Conservation (phyloP, 2,888 invertebrate genomes). For the Apamea epomidion region DNA sequence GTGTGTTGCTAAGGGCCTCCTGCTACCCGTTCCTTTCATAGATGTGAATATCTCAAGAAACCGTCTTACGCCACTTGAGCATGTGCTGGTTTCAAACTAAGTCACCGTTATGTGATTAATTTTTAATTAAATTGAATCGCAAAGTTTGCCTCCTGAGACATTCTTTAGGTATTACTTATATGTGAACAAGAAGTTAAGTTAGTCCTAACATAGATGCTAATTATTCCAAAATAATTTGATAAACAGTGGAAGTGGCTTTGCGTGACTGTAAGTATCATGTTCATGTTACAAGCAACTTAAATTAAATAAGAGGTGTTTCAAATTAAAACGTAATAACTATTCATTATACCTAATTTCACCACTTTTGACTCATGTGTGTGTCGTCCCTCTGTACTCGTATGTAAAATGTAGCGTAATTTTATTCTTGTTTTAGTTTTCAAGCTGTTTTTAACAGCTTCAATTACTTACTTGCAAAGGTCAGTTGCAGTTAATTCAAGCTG, state of each 20-base stretch:
- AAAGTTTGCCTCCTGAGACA: constrained; percentile 3
- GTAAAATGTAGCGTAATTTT: neutral
- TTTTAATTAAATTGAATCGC: constrained; percentile 42
- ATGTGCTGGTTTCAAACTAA: constrained; percentile 30
- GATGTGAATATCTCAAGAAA: constrained; percentile 45
- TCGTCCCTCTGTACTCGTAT: neutral
- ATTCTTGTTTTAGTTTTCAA: constrained; percentile 11
- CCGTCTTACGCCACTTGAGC: constrained; percentile 23
- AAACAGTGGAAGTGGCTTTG: constrained; percentile 42
- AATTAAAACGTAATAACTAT: constrained; percentile 34
- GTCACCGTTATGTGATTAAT: constrained; percentile 1
- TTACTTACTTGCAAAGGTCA: constrained; percentile 34
- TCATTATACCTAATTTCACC: constrained; percentile 20
- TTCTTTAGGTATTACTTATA: constrained; percentile 14
- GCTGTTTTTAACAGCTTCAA: constrained; percentile 12
- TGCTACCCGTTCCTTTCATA: constrained; percentile 27
- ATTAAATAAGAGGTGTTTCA: constrained; percentile 44
- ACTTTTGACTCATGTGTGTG: constrained; percentile 13
- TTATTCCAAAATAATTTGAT: constrained; percentile 47
- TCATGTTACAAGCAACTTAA: constrained; percentile 55
- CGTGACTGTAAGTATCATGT: constrained; percentile 62
- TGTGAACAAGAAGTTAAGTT: constrained; percentile 4
- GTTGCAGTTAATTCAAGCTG: constrained; percentile 9
- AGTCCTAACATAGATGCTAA: neutral
- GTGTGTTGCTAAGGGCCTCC: constrained; percentile 47